Evolutionary conservation across 2,888 invertebrate genomes (phyloP), one percentile per base, ranked within the genome.

Genomic region (Macroteleia sp.): DNA sequence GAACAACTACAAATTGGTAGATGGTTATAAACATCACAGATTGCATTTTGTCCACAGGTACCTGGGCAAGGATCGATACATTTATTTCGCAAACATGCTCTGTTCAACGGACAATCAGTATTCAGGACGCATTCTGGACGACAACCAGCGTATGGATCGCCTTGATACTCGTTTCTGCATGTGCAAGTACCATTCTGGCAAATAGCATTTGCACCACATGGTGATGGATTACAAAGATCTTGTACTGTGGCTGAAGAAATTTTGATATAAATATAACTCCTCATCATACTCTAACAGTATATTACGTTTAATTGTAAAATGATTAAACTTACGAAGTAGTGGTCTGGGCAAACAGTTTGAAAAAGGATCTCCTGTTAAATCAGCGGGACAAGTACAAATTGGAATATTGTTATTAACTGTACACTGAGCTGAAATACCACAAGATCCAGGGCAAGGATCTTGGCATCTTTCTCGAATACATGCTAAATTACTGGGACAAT

Each of bases 71-170:
- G 96, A 89, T 96, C 94, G 6, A 92, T 87, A 89, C 97, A 97
- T 91, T 96, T 96, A 83, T 95, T 94, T 85, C 95, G 94, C n/a
- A 96, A 91, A 86, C 97, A 97, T 2, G 96, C 95, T 87, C 93
- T 94, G 79, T 95, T 93, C n/a, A 92, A 91, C 0, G 94, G 86
- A 89, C 97, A 97, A 90, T 96, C 96, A 1, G 95, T 94, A 84
- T 95, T 96, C 34, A 95, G 93, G 25, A 95, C 94, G 88, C 96
- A 97, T 91, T 96, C 96, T 9, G 92, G 92, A 28, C 90, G 87
- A 69, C 92, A 92, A 19, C 91, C 91, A 17, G 84, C 80, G 71
- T 92, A 92, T 6, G 95, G 94, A 52, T 94, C 92, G 20, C 95
- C 95, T 10, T 92, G 92, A 83, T n/a, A n/a, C n/a, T n/a, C n/a